Evolutionary conservation across 2,113 vertebrate species (phyloP).

Genomic region (Grammomys surdaster): DNA sequence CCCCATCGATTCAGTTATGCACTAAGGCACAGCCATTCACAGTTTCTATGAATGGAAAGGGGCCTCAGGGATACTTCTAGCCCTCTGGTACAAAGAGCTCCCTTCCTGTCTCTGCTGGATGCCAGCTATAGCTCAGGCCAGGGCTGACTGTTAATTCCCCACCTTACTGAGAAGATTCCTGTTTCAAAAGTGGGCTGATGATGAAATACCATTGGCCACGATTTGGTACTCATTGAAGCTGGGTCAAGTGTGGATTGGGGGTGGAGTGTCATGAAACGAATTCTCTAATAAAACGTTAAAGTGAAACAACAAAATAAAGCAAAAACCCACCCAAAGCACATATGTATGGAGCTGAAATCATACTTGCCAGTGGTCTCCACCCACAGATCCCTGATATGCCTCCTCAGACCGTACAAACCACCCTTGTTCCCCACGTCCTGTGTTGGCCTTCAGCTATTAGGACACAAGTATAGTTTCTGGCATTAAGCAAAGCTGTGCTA

Average conservation of each 20-base stretch:
- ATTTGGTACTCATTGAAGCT: conserved; percentile 35
- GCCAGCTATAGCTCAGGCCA: conserved; percentile 42
- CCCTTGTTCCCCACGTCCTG: conserved; percentile 28
- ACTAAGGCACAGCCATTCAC: not conserved
- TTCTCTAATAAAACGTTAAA: conserved; percentile 65
- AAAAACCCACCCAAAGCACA: conserved; percentile 1
- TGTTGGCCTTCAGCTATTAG: conserved; percentile 55
- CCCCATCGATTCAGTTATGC: conserved; percentile 8
- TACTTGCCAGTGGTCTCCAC: conserved; percentile 60
- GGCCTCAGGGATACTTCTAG: conserved; percentile 12
- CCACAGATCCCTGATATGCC: conserved; percentile 59
- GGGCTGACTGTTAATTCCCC: not conserved
- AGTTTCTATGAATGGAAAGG: conserved; percentile 25
- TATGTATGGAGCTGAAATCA: conserved; percentile 56
- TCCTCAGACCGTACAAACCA: conserved; percentile 26
- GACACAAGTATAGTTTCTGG: conserved; percentile 51
- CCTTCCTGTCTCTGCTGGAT: conserved; percentile 32
- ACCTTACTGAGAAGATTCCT: conserved; percentile 16
- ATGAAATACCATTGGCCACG: not conserved
- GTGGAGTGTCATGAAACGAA: not conserved
- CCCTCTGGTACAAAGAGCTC: not conserved
- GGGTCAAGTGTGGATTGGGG: not conserved
- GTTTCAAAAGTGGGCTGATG: conserved; percentile 5
- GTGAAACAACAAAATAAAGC: conserved; percentile 62
- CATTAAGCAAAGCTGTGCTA: conserved; percentile 32